These are phyloP conservation scores for Crotalus viridis DNA, from an alignment of 2,113 vertebrate genomes.

Conservation along the genomic window DNA sequence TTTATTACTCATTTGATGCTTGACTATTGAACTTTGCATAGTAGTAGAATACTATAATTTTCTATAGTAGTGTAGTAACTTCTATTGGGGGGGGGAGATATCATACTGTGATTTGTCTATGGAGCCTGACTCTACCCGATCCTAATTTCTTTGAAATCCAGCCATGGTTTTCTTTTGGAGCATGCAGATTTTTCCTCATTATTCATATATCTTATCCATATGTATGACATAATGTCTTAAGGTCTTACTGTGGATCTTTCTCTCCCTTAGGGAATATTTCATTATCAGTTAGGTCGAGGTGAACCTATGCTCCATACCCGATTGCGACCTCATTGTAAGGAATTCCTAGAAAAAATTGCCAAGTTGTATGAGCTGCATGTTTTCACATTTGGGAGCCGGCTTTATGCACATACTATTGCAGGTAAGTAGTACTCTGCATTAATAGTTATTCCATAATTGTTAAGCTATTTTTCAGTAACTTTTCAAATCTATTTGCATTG, in stretches of 20 bases:
- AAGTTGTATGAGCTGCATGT: conserved; percentile 94
- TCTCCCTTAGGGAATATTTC: conserved; percentile 87
- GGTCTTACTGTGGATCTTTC: not conserved
- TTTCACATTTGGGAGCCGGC: conserved; percentile 95
- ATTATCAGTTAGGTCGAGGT: conserved; percentile 93
- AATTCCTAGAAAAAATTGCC: conserved; percentile 94
- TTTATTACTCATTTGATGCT: not conserved
- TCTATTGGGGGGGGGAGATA: not conserved
- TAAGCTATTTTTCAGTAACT: not conserved
- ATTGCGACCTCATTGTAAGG: conserved; percentile 93
- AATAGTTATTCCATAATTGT: not conserved
- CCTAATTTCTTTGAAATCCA: not conserved
- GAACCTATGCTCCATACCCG: conserved; percentile 97
- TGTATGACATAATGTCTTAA: not conserved
- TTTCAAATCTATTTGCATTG: not conserved
- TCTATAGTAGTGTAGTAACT: not conserved
- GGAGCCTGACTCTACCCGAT: not conserved
- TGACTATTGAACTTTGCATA: not conserved
- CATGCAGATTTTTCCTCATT: not conserved
- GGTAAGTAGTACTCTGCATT: conserved; percentile 68
- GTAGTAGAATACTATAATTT: not conserved
- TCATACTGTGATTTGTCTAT: not conserved
- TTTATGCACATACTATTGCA: conserved; percentile 98
- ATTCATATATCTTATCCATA: not conserved
- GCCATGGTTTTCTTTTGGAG: not conserved